These are phyloP conservation scores for Isichthys henryi DNA, from an alignment of 2,113 vertebrate genomes.

Conservation along the genomic window DNA sequence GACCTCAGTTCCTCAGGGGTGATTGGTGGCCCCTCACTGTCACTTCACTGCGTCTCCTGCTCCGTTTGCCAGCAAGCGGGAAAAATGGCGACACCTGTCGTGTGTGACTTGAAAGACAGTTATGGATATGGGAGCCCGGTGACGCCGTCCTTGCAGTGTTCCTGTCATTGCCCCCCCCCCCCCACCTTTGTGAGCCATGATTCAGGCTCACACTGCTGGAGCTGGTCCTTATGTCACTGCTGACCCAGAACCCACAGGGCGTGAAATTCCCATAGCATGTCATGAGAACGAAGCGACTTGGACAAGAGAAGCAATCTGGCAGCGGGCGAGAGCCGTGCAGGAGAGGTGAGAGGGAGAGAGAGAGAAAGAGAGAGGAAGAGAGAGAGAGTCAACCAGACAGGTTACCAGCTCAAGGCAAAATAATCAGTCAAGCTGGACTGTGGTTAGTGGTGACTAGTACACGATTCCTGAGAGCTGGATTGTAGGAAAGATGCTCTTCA, in stretches of 20 bases:
- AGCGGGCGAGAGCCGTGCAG: neutral
- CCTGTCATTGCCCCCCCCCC: neutral
- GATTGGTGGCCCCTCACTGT: neutral
- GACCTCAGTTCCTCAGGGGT: neutral
- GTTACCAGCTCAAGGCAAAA: neutral
- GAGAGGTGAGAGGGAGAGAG: neutral
- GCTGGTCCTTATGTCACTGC: slow-evolving; percentile 28
- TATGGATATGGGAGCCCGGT: neutral
- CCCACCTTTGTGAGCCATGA: slow-evolving; percentile 27
- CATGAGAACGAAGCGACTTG: neutral
- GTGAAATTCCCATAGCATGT: slow-evolving; percentile 9
- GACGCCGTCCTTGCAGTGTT: neutral
- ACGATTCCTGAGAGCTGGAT: neutral
- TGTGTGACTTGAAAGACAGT: neutral
- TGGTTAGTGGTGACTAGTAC: neutral
- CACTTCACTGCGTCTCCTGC: neutral
- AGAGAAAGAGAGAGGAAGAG: neutral
- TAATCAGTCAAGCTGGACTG: neutral
- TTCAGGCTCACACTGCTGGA: slow-evolving; percentile 21
- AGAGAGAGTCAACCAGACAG: neutral
- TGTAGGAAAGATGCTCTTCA: neutral
- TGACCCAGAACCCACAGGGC: slow-evolving; percentile 26
- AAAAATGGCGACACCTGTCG: neutral
- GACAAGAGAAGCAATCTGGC: neutral
- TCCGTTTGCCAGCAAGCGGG: neutral